Evolutionary conservation across 2,113 vertebrate species (phyloP), one percentile per base, ranked within the genome.

Genomic region (Geococcyx californianus): DNA sequence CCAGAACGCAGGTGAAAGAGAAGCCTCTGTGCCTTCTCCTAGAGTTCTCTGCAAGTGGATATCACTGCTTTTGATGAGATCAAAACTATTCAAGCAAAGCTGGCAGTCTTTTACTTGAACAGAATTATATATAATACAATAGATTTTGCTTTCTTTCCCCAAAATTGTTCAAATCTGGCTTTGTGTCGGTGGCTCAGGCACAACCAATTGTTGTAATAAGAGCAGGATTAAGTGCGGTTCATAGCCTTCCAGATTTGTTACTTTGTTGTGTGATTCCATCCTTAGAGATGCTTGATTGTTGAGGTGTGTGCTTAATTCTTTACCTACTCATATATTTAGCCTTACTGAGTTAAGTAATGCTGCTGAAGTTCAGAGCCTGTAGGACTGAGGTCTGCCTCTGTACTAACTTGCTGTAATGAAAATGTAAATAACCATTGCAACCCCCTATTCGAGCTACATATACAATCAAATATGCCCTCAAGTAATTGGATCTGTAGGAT

Each of bases 361-460:
- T 44, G n/a, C 58, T 78, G 62, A 86, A 88, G 56, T 93, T 93
- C 42, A 83, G 16, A 79, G 36, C 69, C 42, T 78, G 36, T 59
- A 75, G 59, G 79, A 49, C 10, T 59, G 72, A 87, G 69, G 36
- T 63, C 66, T 94, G 63, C 66, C 42, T 94, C 82, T 72, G 55
- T 67, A 86, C 77, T 81, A 96, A 90, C 31, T 93, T 60, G 56
- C 40, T 70, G 92, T 80, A 88, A 96, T 92, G 90, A 84, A 95
- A 95, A 93, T 94, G 86, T 90, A 90, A 96, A 92, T 83, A 96
- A 72, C 69, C 60, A 64, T 44, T 85, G 92, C 33, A 84, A 92
- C 58, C 49, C 49, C 26, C 23, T 84, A 33, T 60, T 82, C 64
- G 76, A 93, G 72, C 68, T 76, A 87, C 42, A 79, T 34, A 58